Conservation (phyloP, 1,140 invertebrate species). For the Zaprionus tsacasi region DNA sequence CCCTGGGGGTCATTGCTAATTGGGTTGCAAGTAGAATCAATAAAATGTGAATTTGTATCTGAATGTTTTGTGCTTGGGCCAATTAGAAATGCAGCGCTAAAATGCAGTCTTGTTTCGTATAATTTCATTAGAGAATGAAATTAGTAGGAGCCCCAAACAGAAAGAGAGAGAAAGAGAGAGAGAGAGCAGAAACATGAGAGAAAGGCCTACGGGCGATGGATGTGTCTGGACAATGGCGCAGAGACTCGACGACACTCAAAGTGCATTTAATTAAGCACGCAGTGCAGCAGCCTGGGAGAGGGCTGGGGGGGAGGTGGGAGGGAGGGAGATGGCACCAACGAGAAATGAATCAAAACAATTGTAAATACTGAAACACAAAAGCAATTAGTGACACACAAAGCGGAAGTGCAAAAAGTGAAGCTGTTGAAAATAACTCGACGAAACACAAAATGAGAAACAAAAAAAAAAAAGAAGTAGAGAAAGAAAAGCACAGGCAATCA, state of each 20-base stretch:
- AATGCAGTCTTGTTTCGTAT: constrained; percentile 58
- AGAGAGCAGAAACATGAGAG: constrained; percentile 34
- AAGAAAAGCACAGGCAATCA: constrained; percentile 31
- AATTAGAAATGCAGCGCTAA: constrained; percentile 47
- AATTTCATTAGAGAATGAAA: constrained; percentile 60
- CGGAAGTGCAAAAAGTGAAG: constrained; percentile 81
- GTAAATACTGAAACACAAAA: constrained; percentile 81
- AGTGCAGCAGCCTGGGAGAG: constrained; percentile 7
- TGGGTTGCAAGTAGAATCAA: constrained; percentile 14
- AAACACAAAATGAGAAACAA: constrained; percentile 24
- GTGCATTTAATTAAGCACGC: constrained; percentile 78
- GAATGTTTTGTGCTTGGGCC: constrained; percentile 28
- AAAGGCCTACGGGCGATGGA: constrained; percentile 59
- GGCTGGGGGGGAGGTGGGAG: neutral
- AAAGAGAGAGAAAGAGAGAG: constrained; percentile 2
- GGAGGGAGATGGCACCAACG: constrained; percentile 13
- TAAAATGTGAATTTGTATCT: constrained; percentile 3
- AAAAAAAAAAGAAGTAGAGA: neutral
- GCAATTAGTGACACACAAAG: constrained; percentile 81
- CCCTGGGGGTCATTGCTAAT: constrained; percentile 6
- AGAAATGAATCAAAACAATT: constrained; percentile 82
- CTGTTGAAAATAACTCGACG: constrained; percentile 77
- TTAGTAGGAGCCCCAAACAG: constrained; percentile 46
- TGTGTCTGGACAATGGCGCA: constrained; percentile 41
- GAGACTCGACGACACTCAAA: constrained; percentile 68